Evolutionary conservation across 2,888 invertebrate genomes (phyloP), one percentile per base, ranked within the genome.

Genomic region (Clivina fossor): DNA sequence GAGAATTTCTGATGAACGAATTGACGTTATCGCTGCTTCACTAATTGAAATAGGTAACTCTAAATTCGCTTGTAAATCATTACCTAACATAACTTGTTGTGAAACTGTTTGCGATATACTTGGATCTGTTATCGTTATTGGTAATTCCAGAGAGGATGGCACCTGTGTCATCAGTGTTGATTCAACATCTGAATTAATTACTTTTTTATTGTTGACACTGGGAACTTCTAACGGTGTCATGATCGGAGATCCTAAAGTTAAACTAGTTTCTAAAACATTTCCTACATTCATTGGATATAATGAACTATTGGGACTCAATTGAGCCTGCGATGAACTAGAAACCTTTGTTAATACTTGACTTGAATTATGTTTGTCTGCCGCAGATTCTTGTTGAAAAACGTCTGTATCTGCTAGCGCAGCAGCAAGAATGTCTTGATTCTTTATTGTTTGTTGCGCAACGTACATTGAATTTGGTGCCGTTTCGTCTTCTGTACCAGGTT

Each of bases 221-320:
- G 88, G 88, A 18, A 85, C 80, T 71, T 90, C 90, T 19, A 86
- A 73, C 0, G 90, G 85, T 1, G 90, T 86, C 90, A 90, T 90
- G 48, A 90, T 90, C 0, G 90, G 84, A 2, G 83, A 87, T 70
- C 85, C 88, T 67, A 88, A 81, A 11, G 89, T 76, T 3, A 86
- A 78, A 62, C 86, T 89, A 0, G 90, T 90, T 70, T 89, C 90
- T 2, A 84, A 80, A 0, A 88, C 86, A 60, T 83, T 80, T 55
- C 84, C 72, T 19, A 77, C 76, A 51, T 76, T 75, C 64, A 78
- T 74, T 58, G 83, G 76, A 71, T 82, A 76, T 13, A 85, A 74
- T 57, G 80, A 77, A 66, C 80, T 80, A 60, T 80, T 81, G 0
- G 84, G 80, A 56, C 80, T 81, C 13, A 78, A 70, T 56, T 83